Evolutionary conservation across 2,888 invertebrate genomes (phyloP).

Genomic region (Volucella zonaria): DNA sequence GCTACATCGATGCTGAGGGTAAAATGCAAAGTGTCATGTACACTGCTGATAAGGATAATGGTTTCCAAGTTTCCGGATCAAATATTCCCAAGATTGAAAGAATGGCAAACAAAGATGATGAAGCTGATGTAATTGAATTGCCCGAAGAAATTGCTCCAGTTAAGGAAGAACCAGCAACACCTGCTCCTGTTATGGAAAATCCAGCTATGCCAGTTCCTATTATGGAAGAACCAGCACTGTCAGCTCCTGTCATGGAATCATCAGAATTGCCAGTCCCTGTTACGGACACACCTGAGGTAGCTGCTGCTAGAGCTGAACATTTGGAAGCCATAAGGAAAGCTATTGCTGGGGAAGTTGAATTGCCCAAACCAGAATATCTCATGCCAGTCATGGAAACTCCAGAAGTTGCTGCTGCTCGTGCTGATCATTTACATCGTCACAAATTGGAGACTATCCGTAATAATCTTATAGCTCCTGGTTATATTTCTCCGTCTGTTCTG

Average conservation of each 20-base stretch:
- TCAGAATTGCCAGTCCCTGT: not conserved
- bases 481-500: no score
- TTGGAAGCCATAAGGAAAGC: slow-evolving; percentile 14
- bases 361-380: not conserved
- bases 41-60: slow-evolving; percentile 76
- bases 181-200: no score
- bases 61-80: slow-evolving; percentile 77
- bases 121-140: no score
- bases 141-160: not conserved
- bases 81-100: slow-evolving; percentile 74
- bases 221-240: no score
- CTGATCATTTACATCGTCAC: not conserved
- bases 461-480: no score
- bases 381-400: not conserved
- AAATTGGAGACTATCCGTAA: no score
- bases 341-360: not conserved
- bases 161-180: not conserved
- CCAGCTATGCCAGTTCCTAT: no score
- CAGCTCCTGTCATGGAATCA: no score
- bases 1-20: slow-evolving; percentile 79
- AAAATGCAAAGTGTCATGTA: slow-evolving; percentile 76
- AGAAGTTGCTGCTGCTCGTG: not conserved
- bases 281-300: slow-evolving; percentile 45
- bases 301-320: slow-evolving; percentile 58
- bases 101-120: no score